Evolutionary conservation across 2,113 vertebrate genomes (phyloP), one percentile per base, ranked within the genome.

Genomic region (Rana temporaria): DNA sequence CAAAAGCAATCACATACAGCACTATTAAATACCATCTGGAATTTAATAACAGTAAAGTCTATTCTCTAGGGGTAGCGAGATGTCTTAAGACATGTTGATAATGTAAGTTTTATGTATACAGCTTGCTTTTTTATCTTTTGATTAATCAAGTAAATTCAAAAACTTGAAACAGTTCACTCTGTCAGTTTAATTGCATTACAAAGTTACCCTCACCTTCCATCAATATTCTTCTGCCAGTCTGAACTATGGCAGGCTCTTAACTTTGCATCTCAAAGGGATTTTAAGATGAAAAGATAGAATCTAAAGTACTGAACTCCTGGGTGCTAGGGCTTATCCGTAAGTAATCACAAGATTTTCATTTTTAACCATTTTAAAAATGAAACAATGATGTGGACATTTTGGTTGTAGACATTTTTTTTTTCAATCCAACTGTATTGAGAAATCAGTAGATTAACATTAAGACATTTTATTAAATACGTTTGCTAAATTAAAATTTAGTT

Each of bases 211-310:
- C 52, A 19, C 70, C 19, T 74, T 30, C 30, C 30, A 60, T 74
- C 56, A 59, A 59, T 60, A 74, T 59, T 60, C 71, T 74, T 2
- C 71, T 59, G 71, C 12, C 70, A 59, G 53, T 73, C 22, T 71
- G 53, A 73, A 74, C 71, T 59, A 38, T 74, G 24, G 26, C 19
- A 60, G 30, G 26, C 30, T 74, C 71, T 74, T 74, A 59, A 74
- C 71, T 74, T 74, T 74, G 55, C 71, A 59, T 74, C 71, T 60
- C 71, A 74, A 74, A 74, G 71, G 26, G 18, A 74, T 74, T 74
- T 60, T 74, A 6, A 59, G 30, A 74, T 74, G 56, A 74, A 74
- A 74, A 74, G 55, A 30, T 59, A 60, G 57, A 59, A 74, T 74
- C 55, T 74, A 59, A 74, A 74, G 55, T 59, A 60, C 4, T 59